phyloP scores from a whole-genome alignment of 2,888 invertebrate genomes.

The Diarsia dahlii region DNA sequence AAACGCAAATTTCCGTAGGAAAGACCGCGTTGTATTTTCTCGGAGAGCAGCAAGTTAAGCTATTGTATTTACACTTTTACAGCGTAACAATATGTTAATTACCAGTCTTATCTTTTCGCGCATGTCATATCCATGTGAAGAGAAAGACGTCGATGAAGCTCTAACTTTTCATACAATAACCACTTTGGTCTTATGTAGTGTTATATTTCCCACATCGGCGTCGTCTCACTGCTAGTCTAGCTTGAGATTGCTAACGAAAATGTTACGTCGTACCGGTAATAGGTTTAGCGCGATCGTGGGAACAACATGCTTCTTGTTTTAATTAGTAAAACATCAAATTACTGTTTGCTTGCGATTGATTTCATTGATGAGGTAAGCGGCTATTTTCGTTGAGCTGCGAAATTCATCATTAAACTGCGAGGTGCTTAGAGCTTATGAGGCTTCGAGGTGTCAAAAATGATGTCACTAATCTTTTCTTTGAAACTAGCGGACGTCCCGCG shows the following conservation, averaged over 20 bases:
- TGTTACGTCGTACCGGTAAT: slow-evolving; percentile 53
- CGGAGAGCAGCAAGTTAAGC: slow-evolving; percentile 1
- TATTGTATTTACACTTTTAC: slow-evolving; percentile 32
- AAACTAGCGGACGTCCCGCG: no score
- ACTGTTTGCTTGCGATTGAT: slow-evolving; percentile 22
- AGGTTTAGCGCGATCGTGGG: slow-evolving; percentile 59
- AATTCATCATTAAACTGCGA: slow-evolving; percentile 16
- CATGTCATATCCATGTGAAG: slow-evolving; percentile 45
- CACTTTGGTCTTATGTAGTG: slow-evolving; percentile 54
- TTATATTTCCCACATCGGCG: slow-evolving; percentile 65
- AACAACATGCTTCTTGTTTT: slow-evolving; percentile 36
- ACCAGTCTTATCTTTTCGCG: slow-evolving; percentile 21
- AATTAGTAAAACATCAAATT: slow-evolving; percentile 38
- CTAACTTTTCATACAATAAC: slow-evolving; percentile 57
- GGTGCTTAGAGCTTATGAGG: background rate
- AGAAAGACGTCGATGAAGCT: slow-evolving; percentile 50
- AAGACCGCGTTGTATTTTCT: background rate
- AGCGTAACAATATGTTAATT: slow-evolving; percentile 44
- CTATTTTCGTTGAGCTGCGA: background rate
- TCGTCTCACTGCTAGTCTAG: slow-evolving; percentile 45
- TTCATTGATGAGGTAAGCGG: slow-evolving; percentile 11
- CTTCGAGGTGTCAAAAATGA: background rate
- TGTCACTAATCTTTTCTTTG: background rate
- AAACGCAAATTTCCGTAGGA: slow-evolving; percentile 1
- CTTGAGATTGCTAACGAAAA: slow-evolving; percentile 55